Percentiles rank a stretch among this genome's conserved stretches.
Conservation (phyloP, 2,113 vertebrate species). For the Brevimyrus niger region DNA sequence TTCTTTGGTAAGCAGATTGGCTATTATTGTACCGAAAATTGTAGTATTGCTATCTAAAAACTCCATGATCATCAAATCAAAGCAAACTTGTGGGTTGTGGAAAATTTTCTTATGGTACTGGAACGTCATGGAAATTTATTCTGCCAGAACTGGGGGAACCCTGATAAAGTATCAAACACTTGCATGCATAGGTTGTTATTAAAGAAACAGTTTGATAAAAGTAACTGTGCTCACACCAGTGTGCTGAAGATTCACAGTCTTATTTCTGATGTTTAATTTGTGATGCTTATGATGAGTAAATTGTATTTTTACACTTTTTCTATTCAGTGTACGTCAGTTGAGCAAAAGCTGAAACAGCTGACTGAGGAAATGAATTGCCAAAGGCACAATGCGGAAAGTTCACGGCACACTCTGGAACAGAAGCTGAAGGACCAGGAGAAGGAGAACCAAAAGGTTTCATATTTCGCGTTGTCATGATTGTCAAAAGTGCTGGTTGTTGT, state of each 20-base stretch:
- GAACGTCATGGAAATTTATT: too few relatives aligned
- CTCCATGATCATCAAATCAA: too few relatives aligned
- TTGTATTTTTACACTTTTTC: neutral
- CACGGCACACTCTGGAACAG: conserved; percentile 68
- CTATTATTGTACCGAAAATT: too few relatives aligned
- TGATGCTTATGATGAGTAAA: neutral
- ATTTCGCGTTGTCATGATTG: neutral
- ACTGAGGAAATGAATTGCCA: conserved; percentile 82
- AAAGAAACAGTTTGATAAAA: neutral
- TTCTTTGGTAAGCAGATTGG: too few relatives aligned
- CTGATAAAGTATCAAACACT: neutral
- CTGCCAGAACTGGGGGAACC: too few relatives aligned
- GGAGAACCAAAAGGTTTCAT: conserved; percentile 73
- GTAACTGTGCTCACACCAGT: neutral
- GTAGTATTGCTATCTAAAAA: too few relatives aligned
- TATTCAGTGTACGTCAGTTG: conserved; percentile 60
- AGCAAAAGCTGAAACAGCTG: conserved; percentile 79
- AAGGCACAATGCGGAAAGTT: conserved; percentile 79
- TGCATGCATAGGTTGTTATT: neutral
- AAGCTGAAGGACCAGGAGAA: conserved; percentile 80
- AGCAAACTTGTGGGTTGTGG: too few relatives aligned
- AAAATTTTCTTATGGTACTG: too few relatives aligned
- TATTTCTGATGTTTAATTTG: neutral
- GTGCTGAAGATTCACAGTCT: neutral
- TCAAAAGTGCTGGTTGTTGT: neutral